Evolutionary conservation across 1,140 invertebrate genomes (phyloP), one percentile per base, ranked within the genome.

Genomic region (Drosophila fuyamai): DNA sequence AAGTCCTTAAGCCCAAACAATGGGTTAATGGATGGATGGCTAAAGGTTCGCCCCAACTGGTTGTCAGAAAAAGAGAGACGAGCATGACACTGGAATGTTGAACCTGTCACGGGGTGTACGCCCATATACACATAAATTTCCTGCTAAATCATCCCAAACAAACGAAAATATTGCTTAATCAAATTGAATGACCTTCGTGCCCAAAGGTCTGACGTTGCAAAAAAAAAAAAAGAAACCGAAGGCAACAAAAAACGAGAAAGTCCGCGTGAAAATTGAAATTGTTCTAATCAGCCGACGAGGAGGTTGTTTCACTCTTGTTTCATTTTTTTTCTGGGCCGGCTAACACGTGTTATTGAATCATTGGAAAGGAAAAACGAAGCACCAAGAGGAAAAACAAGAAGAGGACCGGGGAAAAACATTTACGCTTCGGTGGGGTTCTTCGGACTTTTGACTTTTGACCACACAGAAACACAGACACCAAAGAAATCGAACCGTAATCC

Each of bases 221-320:
- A 79, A 43, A 62, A 43, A 62, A 44, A 36, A 56, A 13, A 44
- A 36, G 46, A 13, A 12, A 12, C 18, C 23, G 32, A 18, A 27
- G 54, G 36, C 56, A 43, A 41, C 57, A 32, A 60, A 77, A 62
- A 54, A 47, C 40, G 51, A 77, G 16, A 73, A 76, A 78, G 78
- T 86, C 58, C 75, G 78, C 70, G 82, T 86, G 79, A 81, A 86
- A 85, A 86, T 86, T 85, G 82, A 85, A 81, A 86, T 82, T 75
- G 75, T 79, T 76, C 83, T 85, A 85, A 85, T 85, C 77, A 85
- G 77, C 68, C 77, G 35, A 48, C 27, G 36, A 51, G 58, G 23
- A 50, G 27, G 59, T 40, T 71, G 67, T 56, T 40, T 70, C 50
- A 5, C 12, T 36, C 54, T n/a, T 44, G 38, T 63, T 58, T 36